phyloP scores from a whole-genome alignment of 1,140 invertebrate species.

The Ceratosolen solmsi region DNA sequence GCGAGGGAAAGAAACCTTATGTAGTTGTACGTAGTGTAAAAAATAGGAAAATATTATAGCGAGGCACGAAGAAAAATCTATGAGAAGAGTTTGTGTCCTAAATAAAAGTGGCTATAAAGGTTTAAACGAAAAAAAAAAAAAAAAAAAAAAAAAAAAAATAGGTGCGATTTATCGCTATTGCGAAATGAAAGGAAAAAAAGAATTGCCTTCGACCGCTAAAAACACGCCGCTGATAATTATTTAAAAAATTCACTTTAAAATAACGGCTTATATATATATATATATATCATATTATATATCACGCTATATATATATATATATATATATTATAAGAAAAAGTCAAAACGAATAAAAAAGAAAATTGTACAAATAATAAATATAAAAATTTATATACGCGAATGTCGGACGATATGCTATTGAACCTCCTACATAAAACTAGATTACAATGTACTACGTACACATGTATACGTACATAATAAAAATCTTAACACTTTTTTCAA shows the following conservation, averaged over 20 bases:
- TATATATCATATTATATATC: conserved; percentile 14
- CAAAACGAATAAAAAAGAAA: conserved; percentile 8
- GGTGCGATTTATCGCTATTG: not conserved
- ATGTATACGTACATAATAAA: conserved; percentile 33
- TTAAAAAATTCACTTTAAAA: conserved; percentile 25
- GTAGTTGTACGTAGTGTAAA: conserved; percentile 11
- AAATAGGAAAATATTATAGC: conserved; percentile 20
- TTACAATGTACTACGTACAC: conserved; percentile 32
- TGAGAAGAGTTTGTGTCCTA: conserved; percentile 28
- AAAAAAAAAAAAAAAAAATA: not conserved
- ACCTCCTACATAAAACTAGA: conserved; percentile 41
- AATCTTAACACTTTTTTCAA: conserved; percentile 26
- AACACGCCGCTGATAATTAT: not conserved
- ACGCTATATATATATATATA: conserved; percentile 5
- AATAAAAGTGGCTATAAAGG: not conserved
- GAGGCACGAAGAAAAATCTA: conserved; percentile 30
- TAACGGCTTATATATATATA: not conserved
- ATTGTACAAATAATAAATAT: conserved; percentile 46
- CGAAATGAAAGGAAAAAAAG: not conserved
- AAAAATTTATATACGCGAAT: conserved; percentile 31
- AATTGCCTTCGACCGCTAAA: conserved; percentile 9
- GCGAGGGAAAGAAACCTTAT: conserved; percentile 18
- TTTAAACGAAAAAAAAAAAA: not conserved
- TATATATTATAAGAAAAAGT: conserved; percentile 1
- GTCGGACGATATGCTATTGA: conserved; percentile 37